These are phyloP conservation scores for Oceanodroma tethys DNA, from an alignment of 2,113 vertebrate genomes.

Conservation along the genomic window DNA sequence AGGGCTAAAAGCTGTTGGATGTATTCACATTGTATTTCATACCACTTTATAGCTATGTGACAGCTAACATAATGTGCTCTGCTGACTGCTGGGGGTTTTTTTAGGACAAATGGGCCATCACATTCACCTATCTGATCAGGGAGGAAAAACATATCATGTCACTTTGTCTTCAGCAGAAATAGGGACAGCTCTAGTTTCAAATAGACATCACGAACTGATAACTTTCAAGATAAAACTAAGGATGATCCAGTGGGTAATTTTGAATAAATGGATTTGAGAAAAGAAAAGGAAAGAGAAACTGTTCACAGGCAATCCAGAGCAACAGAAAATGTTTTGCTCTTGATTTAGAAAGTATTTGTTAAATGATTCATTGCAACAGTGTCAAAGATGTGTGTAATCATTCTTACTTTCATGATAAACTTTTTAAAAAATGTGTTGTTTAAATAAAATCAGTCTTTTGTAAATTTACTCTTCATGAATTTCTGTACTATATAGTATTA, in stretches of 20 bases:
- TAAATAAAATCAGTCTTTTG: background rate
- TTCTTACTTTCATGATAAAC: background rate
- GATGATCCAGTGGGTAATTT: background rate
- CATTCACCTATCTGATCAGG: rapidly evolving
- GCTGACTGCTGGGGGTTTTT: background rate
- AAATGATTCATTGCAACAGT: background rate
- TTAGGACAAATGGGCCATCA: background rate
- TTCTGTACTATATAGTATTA: background rate
- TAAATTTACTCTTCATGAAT: background rate
- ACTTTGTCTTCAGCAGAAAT: background rate
- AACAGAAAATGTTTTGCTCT: background rate
- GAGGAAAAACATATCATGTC: background rate
- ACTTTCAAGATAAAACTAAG: background rate
- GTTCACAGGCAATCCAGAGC: background rate
- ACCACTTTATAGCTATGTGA: background rate
- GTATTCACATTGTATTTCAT: background rate
- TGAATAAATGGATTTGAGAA: background rate
- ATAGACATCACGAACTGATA: background rate
- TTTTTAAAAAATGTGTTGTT: rapidly evolving
- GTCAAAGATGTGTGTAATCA: background rate
- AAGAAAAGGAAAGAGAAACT: background rate
- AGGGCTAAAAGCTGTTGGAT: background rate
- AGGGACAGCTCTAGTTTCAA: background rate
- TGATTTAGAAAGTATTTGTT: background rate
- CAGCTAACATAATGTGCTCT: background rate